phyloP scores from a whole-genome alignment of 2,113 vertebrate genomes.

The Ochotona curzoniae region DNA sequence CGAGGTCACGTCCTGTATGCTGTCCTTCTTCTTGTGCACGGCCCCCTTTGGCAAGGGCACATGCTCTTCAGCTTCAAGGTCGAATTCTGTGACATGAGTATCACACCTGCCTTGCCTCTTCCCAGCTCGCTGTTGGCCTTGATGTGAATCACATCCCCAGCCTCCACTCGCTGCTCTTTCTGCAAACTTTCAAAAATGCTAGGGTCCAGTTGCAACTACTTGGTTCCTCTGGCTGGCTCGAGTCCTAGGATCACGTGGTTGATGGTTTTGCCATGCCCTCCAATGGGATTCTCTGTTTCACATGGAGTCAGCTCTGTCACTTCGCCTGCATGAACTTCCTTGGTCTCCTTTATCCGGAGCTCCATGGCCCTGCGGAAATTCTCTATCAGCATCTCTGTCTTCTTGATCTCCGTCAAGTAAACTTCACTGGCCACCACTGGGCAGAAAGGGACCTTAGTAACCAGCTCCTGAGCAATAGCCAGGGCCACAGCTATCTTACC shows the following conservation, averaged over 20 bases:
- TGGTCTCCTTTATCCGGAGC: conserved; percentile 98
- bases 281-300: conserved; percentile 99
- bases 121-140: conserved; percentile 98
- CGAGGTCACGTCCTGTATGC: conserved; percentile 98
- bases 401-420: conserved; percentile 99
- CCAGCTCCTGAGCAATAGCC: conserved; percentile 97
- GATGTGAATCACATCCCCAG: conserved; percentile 98
- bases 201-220: conserved; percentile 97
- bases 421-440: conserved; percentile 99
- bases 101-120: conserved; percentile 99
- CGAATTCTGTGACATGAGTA: conserved; percentile 98
- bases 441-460: conserved; percentile 98
- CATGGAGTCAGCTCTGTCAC: conserved; percentile 98
- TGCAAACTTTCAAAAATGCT: conserved; percentile 99
- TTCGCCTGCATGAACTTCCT: conserved; percentile 99
- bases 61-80: conserved; percentile 99
- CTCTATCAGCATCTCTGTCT: conserved; percentile 99
- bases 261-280: conserved; percentile 98
- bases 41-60: conserved; percentile 98
- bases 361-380: conserved; percentile 99
- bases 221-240: conserved; percentile 98
- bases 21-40: conserved; percentile 99
- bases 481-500: conserved; percentile 98
- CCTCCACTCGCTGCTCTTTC: conserved; percentile 97
- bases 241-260: conserved; percentile 98